Conservation (phyloP, 2,113 vertebrate species). For the Galeopterus variegatus region DNA sequence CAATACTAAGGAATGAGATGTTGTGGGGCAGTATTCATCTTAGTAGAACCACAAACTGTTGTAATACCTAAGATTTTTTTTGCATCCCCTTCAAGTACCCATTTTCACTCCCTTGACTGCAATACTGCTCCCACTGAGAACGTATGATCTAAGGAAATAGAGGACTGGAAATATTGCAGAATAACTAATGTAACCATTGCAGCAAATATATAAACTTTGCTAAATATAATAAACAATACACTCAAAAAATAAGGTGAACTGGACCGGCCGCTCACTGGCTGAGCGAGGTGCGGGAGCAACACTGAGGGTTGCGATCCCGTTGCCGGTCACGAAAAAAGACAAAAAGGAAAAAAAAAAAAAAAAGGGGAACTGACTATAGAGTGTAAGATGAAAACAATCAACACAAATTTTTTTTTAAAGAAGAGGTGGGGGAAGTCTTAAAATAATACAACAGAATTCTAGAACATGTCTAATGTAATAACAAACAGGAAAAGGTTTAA, state of each 20-base stretch:
- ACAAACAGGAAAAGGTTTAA: not conserved
- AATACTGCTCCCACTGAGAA: not conserved
- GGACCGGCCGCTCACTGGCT: too few relatives aligned
- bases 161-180: not conserved
- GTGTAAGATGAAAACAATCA: slow-evolving; percentile 15
- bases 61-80: not conserved
- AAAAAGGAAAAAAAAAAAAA: too few relatives aligned
- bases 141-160: not conserved
- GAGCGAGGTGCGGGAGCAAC: too few relatives aligned
- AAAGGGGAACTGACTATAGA: not conserved
- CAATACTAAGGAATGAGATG: not conserved
- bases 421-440: not conserved
- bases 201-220: not conserved
- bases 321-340: too few relatives aligned
- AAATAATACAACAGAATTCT: not conserved
- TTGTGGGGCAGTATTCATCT: not conserved
- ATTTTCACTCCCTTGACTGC: not conserved
- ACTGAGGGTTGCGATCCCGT: too few relatives aligned
- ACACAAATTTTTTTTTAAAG: not conserved
- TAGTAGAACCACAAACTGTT: not conserved
- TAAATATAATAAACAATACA: not conserved
- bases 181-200: not conserved
- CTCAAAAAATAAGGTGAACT: not conserved
- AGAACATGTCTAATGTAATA: not conserved
- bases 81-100: not conserved